Evolutionary conservation across 2,797 vertebrate species (phyloP).

Genomic region (Morelia viridis): DNA sequence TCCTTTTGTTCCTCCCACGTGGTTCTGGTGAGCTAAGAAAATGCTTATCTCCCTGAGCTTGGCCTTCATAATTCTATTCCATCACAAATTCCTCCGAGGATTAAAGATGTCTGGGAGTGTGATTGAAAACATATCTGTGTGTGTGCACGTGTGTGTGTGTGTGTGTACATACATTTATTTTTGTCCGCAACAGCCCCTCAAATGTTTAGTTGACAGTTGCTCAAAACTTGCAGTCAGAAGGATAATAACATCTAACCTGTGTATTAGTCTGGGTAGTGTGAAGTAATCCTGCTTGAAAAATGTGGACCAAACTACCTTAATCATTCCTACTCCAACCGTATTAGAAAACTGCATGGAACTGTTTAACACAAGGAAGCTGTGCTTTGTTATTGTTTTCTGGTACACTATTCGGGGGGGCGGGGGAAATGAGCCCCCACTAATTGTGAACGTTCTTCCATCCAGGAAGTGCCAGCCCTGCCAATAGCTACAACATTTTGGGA

Average conservation of each 20-base stretch:
- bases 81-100: not conserved
- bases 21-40: no score
- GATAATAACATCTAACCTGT: not conserved
- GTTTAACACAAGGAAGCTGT: not conserved
- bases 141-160: no score
- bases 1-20: no score
- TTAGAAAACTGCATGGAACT: not conserved
- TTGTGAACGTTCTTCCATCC: slow-evolving; percentile 55
- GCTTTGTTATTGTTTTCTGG: not conserved
- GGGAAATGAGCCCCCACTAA: slow-evolving; percentile 20
- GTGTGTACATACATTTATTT: not conserved
- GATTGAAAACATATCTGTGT: not conserved
- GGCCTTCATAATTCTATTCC: no score
- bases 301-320: not conserved
- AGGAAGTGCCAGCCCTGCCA: slow-evolving; percentile 87
- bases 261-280: not conserved
- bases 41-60: no score
- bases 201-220: not conserved
- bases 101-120: not conserved
- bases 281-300: not conserved
- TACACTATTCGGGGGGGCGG: not conserved
- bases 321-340: not conserved
- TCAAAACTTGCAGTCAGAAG: not conserved
- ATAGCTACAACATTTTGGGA: slow-evolving; percentile 89
- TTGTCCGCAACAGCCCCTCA: not conserved